phyloP scores from a whole-genome alignment of 1,140 invertebrate genomes.

The Hylaeus volcanicus region DNA sequence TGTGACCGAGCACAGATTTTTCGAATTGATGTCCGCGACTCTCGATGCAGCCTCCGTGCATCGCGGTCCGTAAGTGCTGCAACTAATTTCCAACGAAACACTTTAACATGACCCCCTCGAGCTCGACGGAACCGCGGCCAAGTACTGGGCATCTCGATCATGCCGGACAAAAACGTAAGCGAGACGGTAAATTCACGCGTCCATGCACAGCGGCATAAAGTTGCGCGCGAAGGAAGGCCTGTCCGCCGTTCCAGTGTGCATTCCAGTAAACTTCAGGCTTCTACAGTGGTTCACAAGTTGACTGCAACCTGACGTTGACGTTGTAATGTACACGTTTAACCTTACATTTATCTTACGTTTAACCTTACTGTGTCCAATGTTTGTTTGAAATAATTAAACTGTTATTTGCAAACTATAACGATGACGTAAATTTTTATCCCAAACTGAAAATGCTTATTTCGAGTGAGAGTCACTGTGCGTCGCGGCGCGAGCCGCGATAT shows the following conservation, averaged over 20 bases:
- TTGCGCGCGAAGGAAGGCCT: neutral
- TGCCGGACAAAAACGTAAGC: neutral
- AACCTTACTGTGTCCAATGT: no score
- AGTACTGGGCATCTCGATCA: slow-evolving; percentile 22
- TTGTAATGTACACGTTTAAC: no score
- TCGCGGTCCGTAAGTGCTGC: neutral
- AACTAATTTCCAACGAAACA: slow-evolving; percentile 1
- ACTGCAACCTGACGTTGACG: no score
- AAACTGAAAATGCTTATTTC: no score
- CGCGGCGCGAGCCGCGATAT: neutral
- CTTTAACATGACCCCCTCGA: neutral
- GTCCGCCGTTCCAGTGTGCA: neutral
- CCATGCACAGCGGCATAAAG: slow-evolving; percentile 2
- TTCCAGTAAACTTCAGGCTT: slow-evolving; percentile 9
- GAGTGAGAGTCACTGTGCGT: neutral
- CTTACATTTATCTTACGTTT: no score
- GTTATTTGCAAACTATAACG: no score
- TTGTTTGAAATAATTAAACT: no score
- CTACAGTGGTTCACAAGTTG: no score
- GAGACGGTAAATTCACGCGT: slow-evolving; percentile 3
- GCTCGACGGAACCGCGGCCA: neutral
- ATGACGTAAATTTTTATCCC: no score
- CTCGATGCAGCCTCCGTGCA: neutral
- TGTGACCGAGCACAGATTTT: neutral
- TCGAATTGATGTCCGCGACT: neutral